Conservation (phyloP, 2,113 vertebrate genomes). For the Atherinomorus stipes region DNA sequence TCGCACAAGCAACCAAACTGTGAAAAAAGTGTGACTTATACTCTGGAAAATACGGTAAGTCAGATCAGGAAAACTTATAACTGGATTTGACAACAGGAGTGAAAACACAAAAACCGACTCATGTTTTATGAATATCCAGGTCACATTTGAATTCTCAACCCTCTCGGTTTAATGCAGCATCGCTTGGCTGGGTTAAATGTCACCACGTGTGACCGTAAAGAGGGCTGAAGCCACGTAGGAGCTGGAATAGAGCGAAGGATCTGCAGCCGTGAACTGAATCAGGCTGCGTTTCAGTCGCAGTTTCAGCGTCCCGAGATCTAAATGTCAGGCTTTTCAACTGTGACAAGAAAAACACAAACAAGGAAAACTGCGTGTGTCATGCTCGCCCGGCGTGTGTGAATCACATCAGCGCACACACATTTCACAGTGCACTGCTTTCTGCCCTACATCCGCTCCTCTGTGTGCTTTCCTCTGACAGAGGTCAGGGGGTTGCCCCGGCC, state of each 20-base stretch:
- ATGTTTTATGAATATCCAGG: not conserved
- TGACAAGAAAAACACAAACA: slow-evolving; percentile 22
- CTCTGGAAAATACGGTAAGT: too few species aligned
- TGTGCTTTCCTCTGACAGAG: slow-evolving; percentile 54
- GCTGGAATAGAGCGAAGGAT: not conserved
- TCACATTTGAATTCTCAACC: not conserved
- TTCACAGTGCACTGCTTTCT: slow-evolving; percentile 46
- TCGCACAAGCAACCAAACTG: too few species aligned
- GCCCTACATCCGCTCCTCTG: slow-evolving; percentile 44
- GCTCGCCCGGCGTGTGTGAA: slow-evolving; percentile 30
- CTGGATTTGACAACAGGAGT: too few species aligned
- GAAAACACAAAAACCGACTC: too few species aligned
- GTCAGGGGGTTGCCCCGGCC: slow-evolving; percentile 52
- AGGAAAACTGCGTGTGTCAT: slow-evolving; percentile 5
- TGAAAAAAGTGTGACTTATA: too few species aligned
- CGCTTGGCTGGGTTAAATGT: not conserved
- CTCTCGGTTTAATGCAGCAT: not conserved
- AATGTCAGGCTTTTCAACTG: slow-evolving; percentile 46
- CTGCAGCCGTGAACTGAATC: not conserved
- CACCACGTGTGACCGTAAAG: not conserved
- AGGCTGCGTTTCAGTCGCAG: slow-evolving; percentile 6
- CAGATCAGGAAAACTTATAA: too few species aligned
- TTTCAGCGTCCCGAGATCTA: slow-evolving; percentile 23
- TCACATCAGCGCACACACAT: slow-evolving; percentile 29
- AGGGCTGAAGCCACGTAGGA: not conserved